These are phyloP conservation scores for Asteroscopus sphinx DNA, from an alignment of 2,888 invertebrate species.

Conservation along the genomic window DNA sequence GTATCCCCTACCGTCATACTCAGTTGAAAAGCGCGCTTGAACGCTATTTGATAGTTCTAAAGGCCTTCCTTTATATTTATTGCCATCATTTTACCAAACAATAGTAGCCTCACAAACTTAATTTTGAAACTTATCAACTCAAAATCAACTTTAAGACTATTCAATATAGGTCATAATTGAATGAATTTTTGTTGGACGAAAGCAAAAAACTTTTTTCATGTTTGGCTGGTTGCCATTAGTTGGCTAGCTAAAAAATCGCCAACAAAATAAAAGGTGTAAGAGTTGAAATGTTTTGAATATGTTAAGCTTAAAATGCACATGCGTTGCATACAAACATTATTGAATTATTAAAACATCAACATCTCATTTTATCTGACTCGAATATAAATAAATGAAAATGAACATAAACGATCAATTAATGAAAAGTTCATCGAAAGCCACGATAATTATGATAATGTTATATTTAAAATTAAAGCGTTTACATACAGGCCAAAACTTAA, in stretches of 20 bases:
- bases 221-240: conserved; percentile 81
- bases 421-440: background rate
- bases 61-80: conserved; percentile 81
- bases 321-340: no score
- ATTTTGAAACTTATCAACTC: conserved; percentile 36
- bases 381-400: background rate
- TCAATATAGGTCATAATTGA: conserved; percentile 60
- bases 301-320: no score
- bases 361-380: background rate
- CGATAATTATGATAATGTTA: background rate
- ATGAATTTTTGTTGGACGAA: conserved; percentile 19
- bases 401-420: conserved; percentile 17
- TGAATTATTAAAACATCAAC: background rate
- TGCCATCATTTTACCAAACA: conserved; percentile 84
- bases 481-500: conserved; percentile 3
- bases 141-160: conserved; percentile 51
- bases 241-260: conserved; percentile 65
- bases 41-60: conserved; percentile 72
- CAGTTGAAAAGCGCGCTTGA: conserved; percentile 44
- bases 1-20: conserved; percentile 25
- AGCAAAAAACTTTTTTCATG: conserved; percentile 59
- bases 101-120: conserved; percentile 70
- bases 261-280: conserved; percentile 80
- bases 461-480: conserved; percentile 1
- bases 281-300: conserved; percentile 77